Conservation (phyloP, 2,888 invertebrate species). For the Xestia xanthographa region DNA sequence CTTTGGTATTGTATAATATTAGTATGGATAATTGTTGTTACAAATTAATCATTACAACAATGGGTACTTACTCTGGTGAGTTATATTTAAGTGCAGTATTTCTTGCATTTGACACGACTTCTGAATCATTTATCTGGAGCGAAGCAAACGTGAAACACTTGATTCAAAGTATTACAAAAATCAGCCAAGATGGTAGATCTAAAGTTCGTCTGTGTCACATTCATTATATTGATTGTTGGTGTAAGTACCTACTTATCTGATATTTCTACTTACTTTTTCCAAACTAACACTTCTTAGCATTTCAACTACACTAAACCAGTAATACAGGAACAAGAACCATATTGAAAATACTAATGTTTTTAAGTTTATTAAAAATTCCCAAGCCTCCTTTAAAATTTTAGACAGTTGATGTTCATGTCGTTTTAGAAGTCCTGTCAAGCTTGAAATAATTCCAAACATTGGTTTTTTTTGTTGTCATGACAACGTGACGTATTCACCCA, state of each 20-base stretch:
- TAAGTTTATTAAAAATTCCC: slow-evolving; percentile 78
- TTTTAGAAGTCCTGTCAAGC: slow-evolving; percentile 77
- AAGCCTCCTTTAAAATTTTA: slow-evolving; percentile 83
- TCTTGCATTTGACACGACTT: slow-evolving; percentile 78
- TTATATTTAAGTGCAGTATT: slow-evolving; percentile 69
- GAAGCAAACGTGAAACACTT: slow-evolving; percentile 53
- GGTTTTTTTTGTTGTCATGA: slow-evolving; percentile 74
- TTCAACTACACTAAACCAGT: slow-evolving; percentile 84
- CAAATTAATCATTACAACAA: slow-evolving; percentile 28
- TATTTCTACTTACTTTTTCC: slow-evolving; percentile 78
- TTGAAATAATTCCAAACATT: slow-evolving; percentile 78
- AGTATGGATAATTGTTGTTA: slow-evolving; percentile 8
- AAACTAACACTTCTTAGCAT: slow-evolving; percentile 86
- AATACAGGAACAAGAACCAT: slow-evolving; percentile 81
- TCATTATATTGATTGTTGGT: slow-evolving; percentile 38
- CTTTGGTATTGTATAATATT: too few relatives aligned
- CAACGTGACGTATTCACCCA: slow-evolving; percentile 37
- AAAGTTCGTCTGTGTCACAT: slow-evolving; percentile 32
- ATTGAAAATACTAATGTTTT: slow-evolving; percentile 80
- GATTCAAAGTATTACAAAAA: slow-evolving; percentile 35
- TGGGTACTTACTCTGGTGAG: slow-evolving; percentile 77
- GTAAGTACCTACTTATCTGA: slow-evolving; percentile 47
- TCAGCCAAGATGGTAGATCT: slow-evolving; percentile 52
- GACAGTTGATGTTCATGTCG: slow-evolving; percentile 78
- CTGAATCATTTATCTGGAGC: slow-evolving; percentile 78